Evolutionary conservation across 2,888 invertebrate species (phyloP), one percentile per base, ranked within the genome.

Genomic region (Nineta flava): DNA sequence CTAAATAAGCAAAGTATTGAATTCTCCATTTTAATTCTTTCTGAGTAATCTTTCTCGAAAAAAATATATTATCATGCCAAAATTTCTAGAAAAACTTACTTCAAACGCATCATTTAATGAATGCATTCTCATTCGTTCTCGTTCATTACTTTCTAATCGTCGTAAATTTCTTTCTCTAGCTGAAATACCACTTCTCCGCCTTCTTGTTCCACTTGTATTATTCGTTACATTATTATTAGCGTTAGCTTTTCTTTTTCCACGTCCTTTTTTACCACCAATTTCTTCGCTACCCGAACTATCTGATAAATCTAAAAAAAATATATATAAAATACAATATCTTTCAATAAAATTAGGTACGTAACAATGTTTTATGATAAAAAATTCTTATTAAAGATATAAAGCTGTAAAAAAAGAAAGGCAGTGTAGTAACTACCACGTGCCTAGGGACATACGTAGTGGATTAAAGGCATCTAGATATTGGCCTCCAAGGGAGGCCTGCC

Each of bases 81-180:
- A n/a, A n/a, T n/a, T n/a, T n/a, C n/a, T n/a, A n/a, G n/a, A 26
- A 7, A 26, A 26, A 48, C 62, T 38, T 62, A 80, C 83, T 73
- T 83, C 81, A 62, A 85, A 85, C 13, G 84, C 85, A 62, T 83
- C 83, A 62, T 85, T 85, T 53, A 85, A 70, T 53, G 81, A 80
- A 65, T 85, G 85, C 85, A 85, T 85, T 58, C 85, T 72, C 77
- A 82, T 81, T 57, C 85, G 70, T 65, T 85, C 85, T 57, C 85
- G 70, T 65, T 84, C 83, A 65, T 85, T 85, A 65, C 82, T 83
- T 67, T 84, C 84, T 58, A 84, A 72, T 59, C 84, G 74, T 57
- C 84, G 68, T 57, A 81, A 68, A 61, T 83, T 83, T 62, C 81
- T 71, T 65, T 85, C 84, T 57, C 81, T 67, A 9, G 83, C 78